These are phyloP conservation scores for Helicorthomorpha holstii DNA, from an alignment of 1,140 invertebrate species.

Conservation along the genomic window DNA sequence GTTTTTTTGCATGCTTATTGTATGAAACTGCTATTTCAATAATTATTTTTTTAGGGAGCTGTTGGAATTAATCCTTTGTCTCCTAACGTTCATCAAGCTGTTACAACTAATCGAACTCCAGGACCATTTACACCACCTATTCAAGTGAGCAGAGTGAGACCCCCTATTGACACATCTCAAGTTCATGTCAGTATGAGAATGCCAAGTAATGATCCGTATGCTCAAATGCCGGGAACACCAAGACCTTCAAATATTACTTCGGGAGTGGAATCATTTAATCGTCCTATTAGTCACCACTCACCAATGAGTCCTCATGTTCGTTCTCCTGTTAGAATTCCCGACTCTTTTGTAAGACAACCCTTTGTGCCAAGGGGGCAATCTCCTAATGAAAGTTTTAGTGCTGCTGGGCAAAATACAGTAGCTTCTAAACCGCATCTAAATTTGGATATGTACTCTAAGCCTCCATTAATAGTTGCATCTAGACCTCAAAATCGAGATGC, in stretches of 20 bases:
- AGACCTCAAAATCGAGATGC: constrained; percentile 5
- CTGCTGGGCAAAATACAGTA: background rate
- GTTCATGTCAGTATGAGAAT: constrained; percentile 11
- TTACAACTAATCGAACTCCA: background rate
- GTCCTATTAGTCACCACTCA: background rate
- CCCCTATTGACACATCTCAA: constrained; percentile 32
- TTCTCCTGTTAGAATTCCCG: constrained; percentile 6
- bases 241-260: constrained; percentile 13
- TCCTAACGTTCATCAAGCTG: background rate
- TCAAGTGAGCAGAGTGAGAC: constrained; percentile 29
- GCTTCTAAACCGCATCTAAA: background rate
- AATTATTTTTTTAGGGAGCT: too few species aligned
- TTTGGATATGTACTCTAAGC: background rate
- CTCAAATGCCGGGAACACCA: constrained; percentile 24
- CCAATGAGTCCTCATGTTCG: constrained; percentile 6
- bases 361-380: constrained; percentile 23
- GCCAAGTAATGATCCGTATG: constrained; percentile 9
- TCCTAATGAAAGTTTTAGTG: constrained; percentile 7
- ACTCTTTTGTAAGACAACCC: constrained; percentile 23
- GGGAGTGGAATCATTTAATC: background rate
- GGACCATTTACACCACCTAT: constrained; percentile 21
- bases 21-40: too few species aligned
- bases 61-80: too few species aligned
- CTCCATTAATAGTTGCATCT: constrained; percentile 2
- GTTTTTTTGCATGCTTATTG: too few species aligned